Conservation (phyloP, 2,888 invertebrate genomes). For the Amiota communis region DNA sequence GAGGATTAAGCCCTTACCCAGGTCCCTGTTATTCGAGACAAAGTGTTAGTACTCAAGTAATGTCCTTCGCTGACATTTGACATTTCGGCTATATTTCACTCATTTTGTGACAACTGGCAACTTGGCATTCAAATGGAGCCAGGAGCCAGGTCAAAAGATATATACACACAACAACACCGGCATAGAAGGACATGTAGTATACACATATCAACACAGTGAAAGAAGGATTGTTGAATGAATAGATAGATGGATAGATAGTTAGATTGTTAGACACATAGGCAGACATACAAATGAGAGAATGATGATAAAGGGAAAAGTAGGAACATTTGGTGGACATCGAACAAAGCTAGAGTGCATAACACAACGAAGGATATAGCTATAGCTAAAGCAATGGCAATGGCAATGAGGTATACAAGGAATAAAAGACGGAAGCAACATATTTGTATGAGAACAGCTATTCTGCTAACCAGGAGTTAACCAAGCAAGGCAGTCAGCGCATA, state of each 20-base stretch:
- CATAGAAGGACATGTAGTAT: conserved; percentile 1
- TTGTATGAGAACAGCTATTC: conserved; percentile 36
- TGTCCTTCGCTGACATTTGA: conserved; percentile 68
- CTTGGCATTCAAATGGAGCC: conserved; percentile 63
- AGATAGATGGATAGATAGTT: conserved; percentile 13
- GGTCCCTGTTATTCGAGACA: background rate
- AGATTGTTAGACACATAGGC: background rate
- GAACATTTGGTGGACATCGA: background rate
- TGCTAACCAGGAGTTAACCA: conserved; percentile 32
- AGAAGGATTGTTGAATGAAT: background rate
- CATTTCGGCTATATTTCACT: conserved; percentile 69
- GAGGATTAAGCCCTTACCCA: background rate
- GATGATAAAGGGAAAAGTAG: background rate
- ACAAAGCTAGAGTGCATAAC: too few relatives aligned
- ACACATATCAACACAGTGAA: background rate
- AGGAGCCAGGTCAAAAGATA: conserved; percentile 20
- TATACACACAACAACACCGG: conserved; percentile 27
- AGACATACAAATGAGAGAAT: conserved; percentile 41
- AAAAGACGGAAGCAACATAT: conserved; percentile 54
- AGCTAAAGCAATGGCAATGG: background rate
- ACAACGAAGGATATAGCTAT: too few relatives aligned
- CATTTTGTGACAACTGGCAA: conserved; percentile 65
- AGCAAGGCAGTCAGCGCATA: conserved; percentile 26
- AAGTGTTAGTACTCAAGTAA: background rate
- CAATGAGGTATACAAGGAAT: conserved; percentile 31